A percentile compares a stretch with the other conserved stretches of the same genome.
phyloP scores from a whole-genome alignment of 2,113 vertebrate species.

The Talpa occidentalis region DNA sequence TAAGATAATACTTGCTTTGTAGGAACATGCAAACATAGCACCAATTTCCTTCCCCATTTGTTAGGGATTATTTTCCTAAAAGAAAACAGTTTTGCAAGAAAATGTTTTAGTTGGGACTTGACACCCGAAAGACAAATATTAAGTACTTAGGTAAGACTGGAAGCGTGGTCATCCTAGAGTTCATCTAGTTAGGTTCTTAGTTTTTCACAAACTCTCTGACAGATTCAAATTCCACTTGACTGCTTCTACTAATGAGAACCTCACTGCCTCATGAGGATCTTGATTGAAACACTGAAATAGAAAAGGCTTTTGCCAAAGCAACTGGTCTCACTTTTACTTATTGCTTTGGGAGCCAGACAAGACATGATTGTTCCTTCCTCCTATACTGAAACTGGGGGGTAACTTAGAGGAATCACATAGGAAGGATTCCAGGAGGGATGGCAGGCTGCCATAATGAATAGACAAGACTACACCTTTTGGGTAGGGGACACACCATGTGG shows the following conservation, averaged over 20 bases:
- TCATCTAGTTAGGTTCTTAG: background rate
- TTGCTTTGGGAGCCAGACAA: background rate
- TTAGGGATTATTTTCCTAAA: slow-evolving; percentile 41
- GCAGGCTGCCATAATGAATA: background rate
- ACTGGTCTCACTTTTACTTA: background rate
- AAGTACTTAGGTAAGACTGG: slow-evolving; percentile 34
- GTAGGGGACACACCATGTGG: too few species aligned
- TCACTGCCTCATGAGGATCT: background rate
- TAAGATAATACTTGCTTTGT: background rate
- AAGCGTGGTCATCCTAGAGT: background rate
- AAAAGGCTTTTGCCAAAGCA: background rate
- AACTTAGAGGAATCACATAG: background rate
- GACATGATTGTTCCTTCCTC: background rate
- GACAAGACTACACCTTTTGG: background rate
- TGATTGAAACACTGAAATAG: background rate
- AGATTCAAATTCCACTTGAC: background rate
- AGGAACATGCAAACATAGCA: slow-evolving; percentile 18
- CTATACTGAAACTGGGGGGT: background rate
- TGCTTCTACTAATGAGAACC: background rate
- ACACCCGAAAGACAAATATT: slow-evolving; percentile 39
- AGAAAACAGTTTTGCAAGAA: slow-evolving; percentile 59
- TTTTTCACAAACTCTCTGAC: background rate
- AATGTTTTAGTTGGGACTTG: slow-evolving; percentile 2
- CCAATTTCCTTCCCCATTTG: slow-evolving; percentile 58
- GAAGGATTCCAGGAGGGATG: too few species aligned